phyloP scores from a whole-genome alignment of 2,888 invertebrate species.

The Clusia tigrina region DNA sequence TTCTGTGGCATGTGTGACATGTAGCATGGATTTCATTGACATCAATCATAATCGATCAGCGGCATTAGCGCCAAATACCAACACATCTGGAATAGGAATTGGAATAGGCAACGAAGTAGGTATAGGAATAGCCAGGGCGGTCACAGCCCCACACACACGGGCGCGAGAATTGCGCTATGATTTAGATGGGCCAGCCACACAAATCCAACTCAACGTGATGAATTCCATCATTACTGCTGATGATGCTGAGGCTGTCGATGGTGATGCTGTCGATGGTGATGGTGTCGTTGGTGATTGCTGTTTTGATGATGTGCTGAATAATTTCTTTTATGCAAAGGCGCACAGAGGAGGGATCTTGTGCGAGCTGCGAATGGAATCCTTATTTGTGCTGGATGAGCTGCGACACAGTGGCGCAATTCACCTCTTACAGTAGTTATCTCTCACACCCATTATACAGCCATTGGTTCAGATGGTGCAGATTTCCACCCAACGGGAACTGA shows the following conservation, averaged over 20 bases:
- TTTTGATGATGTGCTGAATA: constrained; percentile 7
- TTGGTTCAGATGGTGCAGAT: too few species aligned
- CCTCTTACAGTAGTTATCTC: too few species aligned
- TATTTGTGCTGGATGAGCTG: too few species aligned
- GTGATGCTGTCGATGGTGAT: neutral
- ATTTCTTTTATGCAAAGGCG: neutral
- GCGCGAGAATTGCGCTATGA: too few species aligned
- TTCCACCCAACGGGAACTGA: too few species aligned
- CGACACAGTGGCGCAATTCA: too few species aligned
- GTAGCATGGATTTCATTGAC: constrained; percentile 23
- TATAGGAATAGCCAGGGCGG: too few species aligned
- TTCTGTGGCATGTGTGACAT: neutral
- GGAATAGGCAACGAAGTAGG: too few species aligned
- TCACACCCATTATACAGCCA: too few species aligned
- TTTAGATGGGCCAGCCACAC: neutral
- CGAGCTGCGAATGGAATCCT: too few species aligned
- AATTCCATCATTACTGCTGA: neutral
- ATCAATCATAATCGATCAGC: constrained; percentile 61
- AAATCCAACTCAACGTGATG: neutral
- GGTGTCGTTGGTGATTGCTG: neutral
- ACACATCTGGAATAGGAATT: neutral
- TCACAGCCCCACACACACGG: too few species aligned
- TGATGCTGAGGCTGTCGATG: neutral
- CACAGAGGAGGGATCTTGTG: too few species aligned
- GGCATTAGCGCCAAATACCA: constrained; percentile 32